Base-by-base conservation (phyloP, 2,888 invertebrate species). In the Mimumesa dahlbomi region DNA sequence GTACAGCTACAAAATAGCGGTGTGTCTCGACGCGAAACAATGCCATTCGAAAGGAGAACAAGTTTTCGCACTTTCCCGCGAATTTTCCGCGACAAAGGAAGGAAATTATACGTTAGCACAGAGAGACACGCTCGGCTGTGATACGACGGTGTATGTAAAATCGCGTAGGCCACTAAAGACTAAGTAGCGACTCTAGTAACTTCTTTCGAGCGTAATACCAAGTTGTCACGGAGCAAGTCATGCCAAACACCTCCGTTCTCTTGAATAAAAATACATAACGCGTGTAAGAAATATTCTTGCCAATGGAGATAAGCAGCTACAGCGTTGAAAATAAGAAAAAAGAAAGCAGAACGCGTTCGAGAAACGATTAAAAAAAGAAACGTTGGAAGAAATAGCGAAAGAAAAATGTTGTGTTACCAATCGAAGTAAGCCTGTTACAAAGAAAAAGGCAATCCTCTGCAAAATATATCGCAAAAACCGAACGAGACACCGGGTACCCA, bases 81-180 rank as follows among this genome's bases (percentile, higher is more conserved):
- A 63, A 58, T 56, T 57, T 38, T 43, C 25, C 13, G 14, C 11
- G n/a, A 18, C 25, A 43, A 29, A 21, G 36, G 29, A 58, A 45
- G 49, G 46, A 38, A 74, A 70, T 70, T 65, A 62, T 53, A 63
- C 48, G 59, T 66, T 34, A 6, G 45, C 7, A 19, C 31, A 7
- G 22, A 45, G 22, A 45, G 16, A 52, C 52, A 52, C 48, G 25
- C 25, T 25, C 25, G 25, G 50, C 45, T 21, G 40, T 62, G 31
- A 42, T 46, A 67, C 43, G 22, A 38, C 29, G 19, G 3, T 54
- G 48, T 16, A 45, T 36, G 56, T 54, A 59, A 43, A 61, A 67
- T 62, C 31, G 45, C 19, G 57, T 53, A 22, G 46, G 11, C 53
- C 19, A 31, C 9, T 45, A 6, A 22, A 53, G 42, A 66, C 53